Evolutionary conservation across 2,888 invertebrate species (phyloP).

Genomic region (Drosophila phalerata): DNA sequence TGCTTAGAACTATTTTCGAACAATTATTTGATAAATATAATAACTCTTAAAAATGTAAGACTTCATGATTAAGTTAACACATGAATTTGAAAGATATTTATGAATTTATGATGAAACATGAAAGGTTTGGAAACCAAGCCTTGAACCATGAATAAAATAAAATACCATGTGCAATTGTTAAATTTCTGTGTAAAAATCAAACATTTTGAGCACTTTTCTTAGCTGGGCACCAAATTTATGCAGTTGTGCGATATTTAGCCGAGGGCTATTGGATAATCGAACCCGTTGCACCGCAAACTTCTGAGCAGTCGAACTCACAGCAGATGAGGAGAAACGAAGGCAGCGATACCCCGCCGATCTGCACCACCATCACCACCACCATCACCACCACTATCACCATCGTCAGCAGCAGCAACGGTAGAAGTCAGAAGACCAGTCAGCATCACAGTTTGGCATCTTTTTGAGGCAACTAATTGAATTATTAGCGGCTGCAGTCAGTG

Average conservation of each 20-base stretch:
- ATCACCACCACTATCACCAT: neutral
- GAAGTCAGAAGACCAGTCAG: slow-evolving; percentile 30
- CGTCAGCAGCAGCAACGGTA: neutral
- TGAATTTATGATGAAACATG: no score
- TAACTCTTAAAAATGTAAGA: no score
- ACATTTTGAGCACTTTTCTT: slow-evolving; percentile 30
- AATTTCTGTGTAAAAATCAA: neutral
- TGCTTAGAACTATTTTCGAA: neutral
- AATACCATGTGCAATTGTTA: neutral
- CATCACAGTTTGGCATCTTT: slow-evolving; percentile 74
- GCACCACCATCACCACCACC: slow-evolving; percentile 14
- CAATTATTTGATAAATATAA: neutral
- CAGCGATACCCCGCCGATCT: slow-evolving; percentile 17
- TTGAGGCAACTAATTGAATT: slow-evolving; percentile 82
- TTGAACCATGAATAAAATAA: no score
- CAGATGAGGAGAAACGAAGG: slow-evolving; percentile 23
- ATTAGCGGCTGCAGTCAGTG: slow-evolving; percentile 66
- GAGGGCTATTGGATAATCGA: slow-evolving; percentile 73
- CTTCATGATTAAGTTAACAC: no score
- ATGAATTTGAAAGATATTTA: no score
- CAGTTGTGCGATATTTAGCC: slow-evolving; percentile 66
- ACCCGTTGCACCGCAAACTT: slow-evolving; percentile 53
- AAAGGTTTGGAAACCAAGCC: no score
- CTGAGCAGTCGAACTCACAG: slow-evolving; percentile 50
- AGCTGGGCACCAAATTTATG: slow-evolving; percentile 56